Evolutionary conservation across 2,888 invertebrate species (phyloP).

Genomic region (Caenorhabditis sp.): DNA sequence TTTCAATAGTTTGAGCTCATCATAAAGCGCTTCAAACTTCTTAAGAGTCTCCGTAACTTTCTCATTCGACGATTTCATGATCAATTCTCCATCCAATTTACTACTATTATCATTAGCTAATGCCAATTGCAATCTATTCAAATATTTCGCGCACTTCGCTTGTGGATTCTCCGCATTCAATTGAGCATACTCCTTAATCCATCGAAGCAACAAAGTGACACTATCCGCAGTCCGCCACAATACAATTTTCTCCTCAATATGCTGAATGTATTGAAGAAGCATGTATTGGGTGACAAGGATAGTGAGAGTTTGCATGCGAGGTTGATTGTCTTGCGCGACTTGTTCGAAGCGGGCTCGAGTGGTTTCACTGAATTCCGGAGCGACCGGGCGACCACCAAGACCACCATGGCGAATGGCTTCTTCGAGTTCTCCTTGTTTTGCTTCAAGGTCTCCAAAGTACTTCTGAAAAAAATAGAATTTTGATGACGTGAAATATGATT

Average conservation of each 20-base stretch:
- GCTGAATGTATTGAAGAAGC: constrained; percentile 59
- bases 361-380: constrained; percentile 60
- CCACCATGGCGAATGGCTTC: constrained; percentile 44
- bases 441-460: constrained; percentile 47
- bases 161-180: constrained; percentile 58
- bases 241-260: constrained; percentile 61
- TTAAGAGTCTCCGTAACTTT: constrained; percentile 31
- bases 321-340: constrained; percentile 58
- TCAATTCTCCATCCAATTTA: constrained; percentile 48
- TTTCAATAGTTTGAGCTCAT: constrained; percentile 39
- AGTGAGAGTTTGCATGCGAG: constrained; percentile 53
- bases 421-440: constrained; percentile 41
- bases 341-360: constrained; percentile 54
- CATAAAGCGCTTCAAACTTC: constrained; percentile 39
- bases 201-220: constrained; percentile 59
- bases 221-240: constrained; percentile 59
- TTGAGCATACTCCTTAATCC: constrained; percentile 62
- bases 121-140: constrained; percentile 37
- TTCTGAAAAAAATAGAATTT: constrained; percentile 54
- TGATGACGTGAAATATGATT: no score
- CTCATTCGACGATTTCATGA: constrained; percentile 34
- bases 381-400: constrained; percentile 53
- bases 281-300: constrained; percentile 61
- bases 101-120: constrained; percentile 29
- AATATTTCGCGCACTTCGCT: constrained; percentile 48